phyloP scores from a whole-genome alignment of 2,113 vertebrate species.

The Capra hircus region DNA sequence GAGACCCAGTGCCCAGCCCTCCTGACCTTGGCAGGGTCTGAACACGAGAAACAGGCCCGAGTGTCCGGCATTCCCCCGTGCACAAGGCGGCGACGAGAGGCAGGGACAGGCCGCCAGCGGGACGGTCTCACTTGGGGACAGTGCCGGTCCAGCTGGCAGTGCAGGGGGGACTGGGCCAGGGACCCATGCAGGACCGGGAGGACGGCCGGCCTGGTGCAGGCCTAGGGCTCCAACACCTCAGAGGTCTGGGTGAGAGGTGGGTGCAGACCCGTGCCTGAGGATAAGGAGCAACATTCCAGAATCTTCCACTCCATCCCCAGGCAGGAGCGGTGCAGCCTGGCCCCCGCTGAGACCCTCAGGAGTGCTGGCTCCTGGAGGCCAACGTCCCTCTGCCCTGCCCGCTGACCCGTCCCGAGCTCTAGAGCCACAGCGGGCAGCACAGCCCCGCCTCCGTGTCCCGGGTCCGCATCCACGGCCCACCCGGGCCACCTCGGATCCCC shows the following conservation, averaged over 20 bases:
- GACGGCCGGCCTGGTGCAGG: neutral
- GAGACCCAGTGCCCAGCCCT: neutral
- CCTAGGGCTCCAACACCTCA: neutral
- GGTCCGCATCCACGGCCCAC: neutral
- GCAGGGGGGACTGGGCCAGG: neutral
- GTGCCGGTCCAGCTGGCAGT: rapidly evolving
- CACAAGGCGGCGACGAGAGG: rapidly evolving
- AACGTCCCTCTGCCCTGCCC: neutral
- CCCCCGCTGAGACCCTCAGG: neutral
- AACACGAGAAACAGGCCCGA: neutral
- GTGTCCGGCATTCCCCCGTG: rapidly evolving
- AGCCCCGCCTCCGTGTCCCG: rapidly evolving
- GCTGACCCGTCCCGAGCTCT: rapidly evolving
- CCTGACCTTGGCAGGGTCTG: neutral
- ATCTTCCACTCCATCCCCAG: neutral
- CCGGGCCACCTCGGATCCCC: neutral
- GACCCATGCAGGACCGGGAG: rapidly evolving
- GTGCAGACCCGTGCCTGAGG: neutral
- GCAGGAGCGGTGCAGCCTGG: neutral
- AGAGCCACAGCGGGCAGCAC: neutral
- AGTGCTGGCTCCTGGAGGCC: neutral
- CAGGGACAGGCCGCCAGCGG: neutral
- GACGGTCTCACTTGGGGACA: neutral
- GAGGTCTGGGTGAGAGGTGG: neutral
- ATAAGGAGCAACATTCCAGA: neutral